These are phyloP conservation scores for Meandrina meandrites DNA, from an alignment of 92 coral and sea anemone species.

Conservation along the genomic window DNA sequence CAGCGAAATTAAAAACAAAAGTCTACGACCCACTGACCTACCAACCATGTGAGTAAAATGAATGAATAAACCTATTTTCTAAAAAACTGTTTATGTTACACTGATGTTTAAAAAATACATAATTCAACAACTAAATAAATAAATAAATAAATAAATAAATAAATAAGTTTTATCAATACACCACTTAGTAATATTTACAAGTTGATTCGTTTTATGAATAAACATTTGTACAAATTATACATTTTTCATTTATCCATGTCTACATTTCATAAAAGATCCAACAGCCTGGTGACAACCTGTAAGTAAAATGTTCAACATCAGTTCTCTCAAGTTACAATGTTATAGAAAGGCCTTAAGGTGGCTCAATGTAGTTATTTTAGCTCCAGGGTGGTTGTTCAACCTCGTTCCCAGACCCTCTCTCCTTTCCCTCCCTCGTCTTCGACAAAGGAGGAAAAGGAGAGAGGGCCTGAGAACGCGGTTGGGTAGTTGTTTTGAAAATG, in stretches of 20 bases:
- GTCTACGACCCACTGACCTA: no score
- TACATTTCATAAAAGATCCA: constrained; percentile 47
- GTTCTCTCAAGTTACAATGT: background rate
- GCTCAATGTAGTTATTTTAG: no score
- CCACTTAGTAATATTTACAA: background rate
- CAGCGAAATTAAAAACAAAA: no score
- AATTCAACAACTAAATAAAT: constrained; percentile 8
- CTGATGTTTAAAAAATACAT: background rate
- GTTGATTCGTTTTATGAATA: background rate
- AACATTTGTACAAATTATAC: background rate
- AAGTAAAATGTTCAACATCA: constrained; percentile 6
- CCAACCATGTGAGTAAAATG: background rate
- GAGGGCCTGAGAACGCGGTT: no score
- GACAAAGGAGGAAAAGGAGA: no score
- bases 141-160: background rate
- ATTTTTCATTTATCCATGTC: background rate
- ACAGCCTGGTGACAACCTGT: constrained; percentile 63
- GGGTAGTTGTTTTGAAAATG: no score
- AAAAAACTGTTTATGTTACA: background rate
- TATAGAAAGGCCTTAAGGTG: no score
- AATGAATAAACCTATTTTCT: background rate
- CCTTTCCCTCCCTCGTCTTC: no score
- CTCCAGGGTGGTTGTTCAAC: no score
- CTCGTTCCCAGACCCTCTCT: no score
- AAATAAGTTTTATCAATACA: background rate